A percentile compares a stretch with the other conserved stretches of the same genome.
These are phyloP conservation scores for Bucorvus abyssinicus DNA, from an alignment of 2,797 vertebrate species.

Conservation along the genomic window DNA sequence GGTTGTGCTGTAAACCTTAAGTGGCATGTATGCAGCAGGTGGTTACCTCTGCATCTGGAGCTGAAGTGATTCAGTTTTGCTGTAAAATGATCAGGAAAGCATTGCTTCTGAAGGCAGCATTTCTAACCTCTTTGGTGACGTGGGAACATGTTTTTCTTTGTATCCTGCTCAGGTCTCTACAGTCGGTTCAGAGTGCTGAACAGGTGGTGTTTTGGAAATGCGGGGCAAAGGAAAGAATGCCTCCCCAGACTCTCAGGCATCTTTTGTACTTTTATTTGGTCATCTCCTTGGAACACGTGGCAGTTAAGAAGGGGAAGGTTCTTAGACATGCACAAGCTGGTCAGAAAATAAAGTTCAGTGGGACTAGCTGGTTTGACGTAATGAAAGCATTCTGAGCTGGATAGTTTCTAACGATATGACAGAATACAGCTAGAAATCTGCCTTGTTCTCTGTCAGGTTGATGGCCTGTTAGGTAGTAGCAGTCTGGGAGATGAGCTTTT, in stretches of 20 bases:
- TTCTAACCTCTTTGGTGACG: neutral
- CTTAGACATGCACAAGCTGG: neutral
- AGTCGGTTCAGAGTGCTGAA: neutral
- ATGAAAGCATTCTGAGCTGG: neutral
- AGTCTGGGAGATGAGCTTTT: neutral
- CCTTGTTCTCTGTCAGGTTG: neutral
- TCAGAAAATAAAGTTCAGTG: neutral
- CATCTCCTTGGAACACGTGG: neutral
- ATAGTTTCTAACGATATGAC: neutral
- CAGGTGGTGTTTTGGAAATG: rapidly evolving
- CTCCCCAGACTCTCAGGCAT: rapidly evolving
- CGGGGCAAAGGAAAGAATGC: neutral
- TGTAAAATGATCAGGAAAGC: neutral
- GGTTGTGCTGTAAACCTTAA: neutral
- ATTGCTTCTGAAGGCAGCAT: rapidly evolving
- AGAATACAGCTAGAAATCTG: neutral
- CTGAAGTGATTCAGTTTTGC: neutral
- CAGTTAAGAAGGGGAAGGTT: neutral
- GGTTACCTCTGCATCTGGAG: neutral
- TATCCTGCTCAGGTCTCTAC: neutral
- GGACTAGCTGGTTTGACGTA: neutral
- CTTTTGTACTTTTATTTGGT: neutral
- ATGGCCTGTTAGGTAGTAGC: neutral
- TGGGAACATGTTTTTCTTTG: neutral
- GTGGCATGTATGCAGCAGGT: neutral